phyloP scores from a whole-genome alignment of 92 coral and sea anemone species.

The Galaxea fascicularis region DNA sequence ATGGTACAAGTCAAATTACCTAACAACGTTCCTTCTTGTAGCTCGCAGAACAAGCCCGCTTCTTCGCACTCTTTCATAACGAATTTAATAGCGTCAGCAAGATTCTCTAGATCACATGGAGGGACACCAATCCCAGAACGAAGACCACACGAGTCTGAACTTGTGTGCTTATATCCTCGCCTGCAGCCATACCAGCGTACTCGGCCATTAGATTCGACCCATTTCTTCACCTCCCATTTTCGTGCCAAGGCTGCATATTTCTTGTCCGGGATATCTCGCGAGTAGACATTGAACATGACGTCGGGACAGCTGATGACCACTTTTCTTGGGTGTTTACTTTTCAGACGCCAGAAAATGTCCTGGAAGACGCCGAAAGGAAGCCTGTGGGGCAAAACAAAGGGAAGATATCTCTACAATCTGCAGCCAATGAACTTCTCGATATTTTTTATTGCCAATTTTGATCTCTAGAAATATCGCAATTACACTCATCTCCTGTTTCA shows the following conservation, averaged over 20 bases:
- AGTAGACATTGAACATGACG: conserved; percentile 87
- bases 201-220: conserved; percentile 89
- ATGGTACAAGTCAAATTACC: conserved; percentile 43
- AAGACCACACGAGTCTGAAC: conserved; percentile 59
- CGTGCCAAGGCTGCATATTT: conserved; percentile 68
- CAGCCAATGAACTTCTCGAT: background rate
- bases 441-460: no score
- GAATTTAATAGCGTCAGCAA: conserved; percentile 94
- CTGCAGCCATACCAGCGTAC: conserved; percentile 99
- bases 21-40: conserved; percentile 90
- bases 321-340: conserved; percentile 62
- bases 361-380: conserved; percentile 86
- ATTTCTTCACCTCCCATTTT: conserved; percentile 88
- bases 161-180: conserved; percentile 70
- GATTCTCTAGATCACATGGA: conserved; percentile 93
- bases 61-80: conserved; percentile 95
- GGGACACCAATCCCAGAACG: conserved; percentile 82
- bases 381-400: conserved; percentile 34
- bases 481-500: no score
- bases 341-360: conserved; percentile 86
- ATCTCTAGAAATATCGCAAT: no score
- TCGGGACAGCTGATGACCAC: conserved; percentile 94
- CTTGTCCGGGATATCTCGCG: conserved; percentile 64
- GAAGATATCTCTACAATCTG: background rate
- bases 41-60: conserved; percentile 94